Conservation (phyloP, 1,140 invertebrate species). For the Tetraneura akinire region DNA sequence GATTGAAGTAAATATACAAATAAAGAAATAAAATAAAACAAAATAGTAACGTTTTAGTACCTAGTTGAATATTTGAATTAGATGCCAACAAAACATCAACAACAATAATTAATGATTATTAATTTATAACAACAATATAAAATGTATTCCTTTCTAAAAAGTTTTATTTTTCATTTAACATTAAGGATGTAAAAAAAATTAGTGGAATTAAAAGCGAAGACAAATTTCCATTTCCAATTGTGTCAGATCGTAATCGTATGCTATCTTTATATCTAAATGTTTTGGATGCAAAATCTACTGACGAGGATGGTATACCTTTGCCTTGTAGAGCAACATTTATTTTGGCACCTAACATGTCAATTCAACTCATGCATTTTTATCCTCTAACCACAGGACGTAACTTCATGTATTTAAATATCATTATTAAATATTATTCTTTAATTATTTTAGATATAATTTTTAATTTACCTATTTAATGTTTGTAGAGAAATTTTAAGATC, state of each 20-base stretch:
- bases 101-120: too few relatives aligned
- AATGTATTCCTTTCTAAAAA: too few relatives aligned
- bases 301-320: constrained; percentile 28
- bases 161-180: neutral
- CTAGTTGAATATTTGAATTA: too few relatives aligned
- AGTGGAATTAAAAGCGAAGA: constrained; percentile 14
- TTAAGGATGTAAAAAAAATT: constrained; percentile 31
- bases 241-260: constrained; percentile 43
- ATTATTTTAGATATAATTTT: neutral
- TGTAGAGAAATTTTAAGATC: constrained; percentile 38
- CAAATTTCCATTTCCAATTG: constrained; percentile 40
- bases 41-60: too few relatives aligned
- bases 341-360: constrained; percentile 21
- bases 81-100: too few relatives aligned
- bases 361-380: constrained; percentile 42
- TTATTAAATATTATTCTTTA: neutral
- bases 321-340: constrained; percentile 45
- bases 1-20: constrained; percentile 1
- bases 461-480: neutral
- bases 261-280: constrained; percentile 20
- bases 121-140: too few relatives aligned
- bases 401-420: neutral
- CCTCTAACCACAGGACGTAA: constrained; percentile 42
- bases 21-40: too few relatives aligned
- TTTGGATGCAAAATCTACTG: constrained; percentile 14